These are phyloP conservation scores for Zalophus californianus DNA, from an alignment of 2,797 vertebrate genomes.

Conservation along the genomic window DNA sequence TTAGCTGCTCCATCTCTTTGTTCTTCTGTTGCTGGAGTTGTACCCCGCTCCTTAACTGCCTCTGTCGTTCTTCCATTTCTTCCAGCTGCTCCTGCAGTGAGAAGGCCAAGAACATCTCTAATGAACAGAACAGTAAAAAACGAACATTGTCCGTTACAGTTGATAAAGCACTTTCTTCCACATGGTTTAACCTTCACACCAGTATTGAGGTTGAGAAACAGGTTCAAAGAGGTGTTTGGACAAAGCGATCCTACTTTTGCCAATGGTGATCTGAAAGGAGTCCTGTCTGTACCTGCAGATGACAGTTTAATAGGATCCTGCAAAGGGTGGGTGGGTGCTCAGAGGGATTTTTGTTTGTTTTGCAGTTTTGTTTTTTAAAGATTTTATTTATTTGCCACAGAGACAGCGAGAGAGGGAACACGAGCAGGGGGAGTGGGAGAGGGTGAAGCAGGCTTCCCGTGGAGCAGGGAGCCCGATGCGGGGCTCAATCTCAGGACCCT, in stretches of 20 bases:
- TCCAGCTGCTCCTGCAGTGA: slow-evolving; percentile 90
- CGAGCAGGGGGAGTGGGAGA: too few species aligned
- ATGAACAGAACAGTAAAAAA: slow-evolving; percentile 22
- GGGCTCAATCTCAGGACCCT: too few species aligned
- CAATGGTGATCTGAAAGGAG: neutral
- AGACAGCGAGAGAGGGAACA: too few species aligned
- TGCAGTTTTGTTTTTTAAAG: neutral
- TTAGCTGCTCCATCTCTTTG: slow-evolving; percentile 92
- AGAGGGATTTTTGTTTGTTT: neutral
- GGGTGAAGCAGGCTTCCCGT: too few species aligned
- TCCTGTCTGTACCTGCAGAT: neutral
- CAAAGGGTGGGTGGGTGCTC: neutral
- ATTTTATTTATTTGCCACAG: too few species aligned
- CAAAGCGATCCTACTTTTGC: neutral
- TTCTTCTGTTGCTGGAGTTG: slow-evolving; percentile 92
- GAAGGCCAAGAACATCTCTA: neutral
- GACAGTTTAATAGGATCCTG: neutral
- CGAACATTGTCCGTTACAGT: neutral
- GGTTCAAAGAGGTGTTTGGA: neutral
- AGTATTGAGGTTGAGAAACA: neutral
- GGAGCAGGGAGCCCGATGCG: too few species aligned
- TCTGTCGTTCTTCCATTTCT: slow-evolving; percentile 92
- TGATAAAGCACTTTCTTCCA: slow-evolving; percentile 1
- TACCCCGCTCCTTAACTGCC: slow-evolving; percentile 91
- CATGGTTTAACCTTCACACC: neutral